phyloP scores from a whole-genome alignment of 2,797 vertebrate species.

The Fistularia commersonii region DNA sequence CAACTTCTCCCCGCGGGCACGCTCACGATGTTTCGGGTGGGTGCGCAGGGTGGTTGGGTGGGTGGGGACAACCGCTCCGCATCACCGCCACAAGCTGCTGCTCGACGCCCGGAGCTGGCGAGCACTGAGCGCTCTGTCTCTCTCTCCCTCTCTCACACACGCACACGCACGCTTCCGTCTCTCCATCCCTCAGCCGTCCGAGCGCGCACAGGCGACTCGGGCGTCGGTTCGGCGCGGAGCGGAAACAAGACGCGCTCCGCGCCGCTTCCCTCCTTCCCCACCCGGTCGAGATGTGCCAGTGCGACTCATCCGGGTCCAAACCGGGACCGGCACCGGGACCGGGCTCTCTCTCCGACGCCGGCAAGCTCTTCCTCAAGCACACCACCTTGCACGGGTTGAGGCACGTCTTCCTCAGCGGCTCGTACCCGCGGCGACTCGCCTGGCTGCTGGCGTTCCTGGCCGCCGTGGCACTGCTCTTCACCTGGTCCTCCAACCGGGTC shows the following conservation, averaged over 20 bases:
- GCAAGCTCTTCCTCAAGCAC: slow-evolving; percentile 76
- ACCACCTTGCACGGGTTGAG: slow-evolving; percentile 76
- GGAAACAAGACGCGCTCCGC: too few species aligned
- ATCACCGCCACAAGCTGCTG: slow-evolving; percentile 43
- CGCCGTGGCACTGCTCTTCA: slow-evolving; percentile 74
- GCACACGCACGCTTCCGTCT: slow-evolving; percentile 7
- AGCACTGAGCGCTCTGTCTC: slow-evolving; percentile 28
- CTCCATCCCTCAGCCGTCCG: slow-evolving; percentile 23
- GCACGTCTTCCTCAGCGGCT: slow-evolving; percentile 74
- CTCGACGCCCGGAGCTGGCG: slow-evolving; percentile 33
- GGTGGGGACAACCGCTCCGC: slow-evolving; percentile 47
- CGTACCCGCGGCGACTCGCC: slow-evolving; percentile 74
- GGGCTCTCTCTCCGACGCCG: slow-evolving; percentile 69
- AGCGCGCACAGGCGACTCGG: slow-evolving; percentile 41
- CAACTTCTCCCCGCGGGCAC: slow-evolving; percentile 11
- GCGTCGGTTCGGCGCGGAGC: too few species aligned
- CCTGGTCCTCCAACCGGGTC: slow-evolving; percentile 81
- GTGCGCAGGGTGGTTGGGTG: too few species aligned
- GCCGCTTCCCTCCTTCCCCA: too few species aligned
- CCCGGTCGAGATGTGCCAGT: slow-evolving; percentile 74
- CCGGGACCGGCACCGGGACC: slow-evolving; percentile 41
- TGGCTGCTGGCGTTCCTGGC: slow-evolving; percentile 78
- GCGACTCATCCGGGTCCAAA: slow-evolving; percentile 60
- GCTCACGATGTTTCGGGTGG: too few species aligned
- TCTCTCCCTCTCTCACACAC: too few species aligned